Evolutionary conservation across 2,888 invertebrate species (phyloP), one percentile per base, ranked within the genome.

Genomic region (Agriopis aurantiaria): DNA sequence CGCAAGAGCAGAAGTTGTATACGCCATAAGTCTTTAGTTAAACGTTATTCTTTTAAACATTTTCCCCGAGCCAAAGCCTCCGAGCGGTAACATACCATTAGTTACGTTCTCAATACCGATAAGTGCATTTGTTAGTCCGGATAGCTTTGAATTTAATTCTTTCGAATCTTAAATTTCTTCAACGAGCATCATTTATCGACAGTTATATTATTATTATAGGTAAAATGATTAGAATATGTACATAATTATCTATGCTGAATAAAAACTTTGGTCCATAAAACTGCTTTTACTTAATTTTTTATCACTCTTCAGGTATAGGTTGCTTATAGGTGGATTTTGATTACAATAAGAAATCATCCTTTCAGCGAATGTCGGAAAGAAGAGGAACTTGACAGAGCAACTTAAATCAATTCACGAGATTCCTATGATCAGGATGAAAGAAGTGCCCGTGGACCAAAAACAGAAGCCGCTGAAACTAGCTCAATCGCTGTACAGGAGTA

Each of bases 331-430:
- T 80, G 81, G 80, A 81, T 78, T 78, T 76, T 78, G 77, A 84
- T 82, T 83, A 88, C 79, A 87, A 80, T 69, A 82, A 73, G 70
- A 71, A 82, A 81, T 87, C 83, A 84, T 90, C 85, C 85, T 91
- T 91, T 91, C 91, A 91, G 91, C 87, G 69, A 86, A 81, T 78
- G 74, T 76, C 73, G 66, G 78, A 77, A 79, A 73, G 85, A 84
- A 80, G 86, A 86, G 80, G 80, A 80, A 75, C 74, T 76, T 82
- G 76, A 79, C 78, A 81, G 82, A 84, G 73, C 80, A 78, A 75
- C 78, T 77, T 68, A 79, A 75, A 73, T 77, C 68, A 71, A 72
- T 77, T 67, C 81, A 77, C 33, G 80, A 79, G 68, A 70, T 80
- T 56, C 82, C 79, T 63, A 69, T 76, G 57, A 61, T 75, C 69